Evolutionary conservation across 2,113 vertebrate genomes (phyloP), one percentile per base, ranked within the genome.

Genomic region (Trogon melanurus): DNA sequence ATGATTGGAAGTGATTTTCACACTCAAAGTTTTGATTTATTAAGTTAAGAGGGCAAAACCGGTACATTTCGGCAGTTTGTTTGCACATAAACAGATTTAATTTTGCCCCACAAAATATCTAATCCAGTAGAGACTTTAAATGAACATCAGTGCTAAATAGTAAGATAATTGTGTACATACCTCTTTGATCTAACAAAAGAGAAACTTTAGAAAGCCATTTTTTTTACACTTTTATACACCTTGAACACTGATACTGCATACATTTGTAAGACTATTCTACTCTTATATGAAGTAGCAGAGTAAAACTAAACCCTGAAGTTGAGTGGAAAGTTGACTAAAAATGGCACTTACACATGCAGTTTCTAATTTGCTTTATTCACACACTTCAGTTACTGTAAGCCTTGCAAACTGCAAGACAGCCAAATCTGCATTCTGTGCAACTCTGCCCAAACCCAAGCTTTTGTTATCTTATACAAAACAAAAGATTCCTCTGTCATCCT

Each of bases 211-310:
- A 92, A 93, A 94, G 36, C 34, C 82, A 93, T 32, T 64, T 57
- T 56, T 88, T 66, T 82, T 75, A 62, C 3, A 18, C 30, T 86
- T 90, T 53, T 67, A 41, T 47, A 94, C 47, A 93, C 38, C 91
- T 84, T 86, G 54, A 95, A 92, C 87, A 86, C 30, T 58, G 60
- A 69, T 30, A 90, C 9, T 36, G 90, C 57, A 67, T 32, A 83
- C 13, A 53, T 32, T 38, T 47, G 20, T 85, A 96, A 95, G 88
- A 96, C 93, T 96, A 89, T 79, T 97, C 85, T 81, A 92, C n/a
- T 78, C 34, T 79, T 60, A 51, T 1, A 83, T 0, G 3, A 47
- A 91, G 60, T 54, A 81, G 74, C 15, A 82, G 38, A 83, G 30
- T 45, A 64, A 94, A 95, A 88, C 27, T 87, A 87, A 87, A 84